Evolutionary conservation across 1,140 invertebrate species (phyloP).

Genomic region (Maconellicoccus hirsutus): DNA sequence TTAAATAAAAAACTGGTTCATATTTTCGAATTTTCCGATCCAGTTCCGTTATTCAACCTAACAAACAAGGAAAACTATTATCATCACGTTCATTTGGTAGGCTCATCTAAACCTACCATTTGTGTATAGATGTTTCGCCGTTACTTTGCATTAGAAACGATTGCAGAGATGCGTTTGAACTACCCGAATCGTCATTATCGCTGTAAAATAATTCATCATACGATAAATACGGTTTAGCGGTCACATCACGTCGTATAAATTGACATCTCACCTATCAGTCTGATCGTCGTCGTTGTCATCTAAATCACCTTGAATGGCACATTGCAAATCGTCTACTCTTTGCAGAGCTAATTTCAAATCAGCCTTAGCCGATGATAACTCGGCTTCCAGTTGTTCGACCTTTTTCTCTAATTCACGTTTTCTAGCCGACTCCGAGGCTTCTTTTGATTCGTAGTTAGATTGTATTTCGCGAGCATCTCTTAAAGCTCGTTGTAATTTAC

Average conservation of each 20-base stretch:
- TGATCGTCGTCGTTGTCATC: constrained; percentile 42
- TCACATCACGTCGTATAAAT: neutral
- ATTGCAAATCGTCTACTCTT: constrained; percentile 70
- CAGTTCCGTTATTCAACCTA: constrained; percentile 9
- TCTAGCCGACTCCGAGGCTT: constrained; percentile 56
- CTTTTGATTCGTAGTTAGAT: constrained; percentile 47
- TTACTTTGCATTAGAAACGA: neutral
- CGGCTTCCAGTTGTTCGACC: constrained; percentile 50
- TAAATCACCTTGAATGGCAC: constrained; percentile 65
- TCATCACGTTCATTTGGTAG: neutral
- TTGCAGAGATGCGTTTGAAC: neutral
- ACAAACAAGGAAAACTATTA: neutral
- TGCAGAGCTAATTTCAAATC: constrained; percentile 70
- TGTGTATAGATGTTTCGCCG: neutral
- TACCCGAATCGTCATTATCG: constrained; percentile 7
- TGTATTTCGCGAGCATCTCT: constrained; percentile 63
- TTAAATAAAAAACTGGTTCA: neutral
- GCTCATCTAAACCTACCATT: neutral
- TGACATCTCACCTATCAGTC: neutral
- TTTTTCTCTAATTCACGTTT: constrained; percentile 56
- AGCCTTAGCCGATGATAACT: constrained; percentile 45
- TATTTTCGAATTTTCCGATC: constrained; percentile 7
- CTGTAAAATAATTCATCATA: neutral
- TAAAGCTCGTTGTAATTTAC: constrained; percentile 52
- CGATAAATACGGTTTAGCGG: neutral